Evolutionary conservation across 2,888 invertebrate species (phyloP).

Genomic region (Pyrochroa serraticornis): DNA sequence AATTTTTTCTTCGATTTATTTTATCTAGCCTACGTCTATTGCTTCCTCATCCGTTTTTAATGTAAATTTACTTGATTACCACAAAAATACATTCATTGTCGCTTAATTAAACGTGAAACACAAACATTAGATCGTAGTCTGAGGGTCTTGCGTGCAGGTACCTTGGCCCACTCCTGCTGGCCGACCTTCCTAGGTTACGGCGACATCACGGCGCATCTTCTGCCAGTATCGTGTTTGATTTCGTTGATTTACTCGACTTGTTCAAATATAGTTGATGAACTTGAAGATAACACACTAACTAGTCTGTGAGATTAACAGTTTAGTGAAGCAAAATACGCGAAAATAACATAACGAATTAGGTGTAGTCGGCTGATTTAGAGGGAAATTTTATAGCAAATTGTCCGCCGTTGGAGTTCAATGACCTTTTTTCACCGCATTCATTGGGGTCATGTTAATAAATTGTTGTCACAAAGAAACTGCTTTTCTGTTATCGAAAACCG

Average conservation of each 20-base stretch:
- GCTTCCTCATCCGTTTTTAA: not conserved
- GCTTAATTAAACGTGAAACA: slow-evolving; percentile 22
- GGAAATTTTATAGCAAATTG: too few species aligned
- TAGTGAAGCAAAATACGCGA: too few species aligned
- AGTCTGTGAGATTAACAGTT: not conserved
- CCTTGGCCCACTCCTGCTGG: slow-evolving; percentile 26
- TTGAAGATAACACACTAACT: not conserved
- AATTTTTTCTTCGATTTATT: too few species aligned
- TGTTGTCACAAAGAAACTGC: too few species aligned
- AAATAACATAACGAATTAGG: too few species aligned
- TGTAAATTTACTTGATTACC: slow-evolving; percentile 14
- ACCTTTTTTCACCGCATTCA: too few species aligned
- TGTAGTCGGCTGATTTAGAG: not conserved
- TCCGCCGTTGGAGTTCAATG: too few species aligned
- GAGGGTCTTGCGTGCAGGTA: slow-evolving; percentile 21
- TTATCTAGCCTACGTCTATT: slow-evolving; percentile 8
- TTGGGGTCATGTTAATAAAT: too few species aligned
- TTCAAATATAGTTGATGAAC: too few species aligned
- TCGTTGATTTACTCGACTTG: not conserved
- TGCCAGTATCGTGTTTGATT: slow-evolving; percentile 7
- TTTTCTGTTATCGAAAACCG: too few species aligned
- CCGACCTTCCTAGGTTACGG: slow-evolving; percentile 11
- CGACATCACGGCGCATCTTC: slow-evolving; percentile 15
- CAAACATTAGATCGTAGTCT: slow-evolving; percentile 23
- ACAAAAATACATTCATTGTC: slow-evolving; percentile 23